Evolutionary conservation across 2,888 invertebrate species (phyloP), one percentile per base, ranked within the genome.

Genomic region (Zonitis immaculata): DNA sequence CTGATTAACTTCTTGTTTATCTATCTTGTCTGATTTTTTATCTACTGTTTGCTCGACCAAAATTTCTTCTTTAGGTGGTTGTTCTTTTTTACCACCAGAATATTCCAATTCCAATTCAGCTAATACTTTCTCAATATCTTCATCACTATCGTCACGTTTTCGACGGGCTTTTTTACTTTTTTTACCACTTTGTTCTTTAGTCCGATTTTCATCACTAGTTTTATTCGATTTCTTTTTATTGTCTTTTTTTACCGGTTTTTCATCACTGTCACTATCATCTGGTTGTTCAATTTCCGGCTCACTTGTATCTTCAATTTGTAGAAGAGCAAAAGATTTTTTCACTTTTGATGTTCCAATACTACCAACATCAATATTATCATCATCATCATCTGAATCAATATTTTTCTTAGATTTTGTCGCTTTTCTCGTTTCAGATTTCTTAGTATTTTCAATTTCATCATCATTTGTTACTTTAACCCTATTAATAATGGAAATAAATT

Each of bases 81-180:
- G 72, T 57, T 82, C 80, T 58, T 78, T 77, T 66, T 84, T 82
- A 1, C 79, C 78, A 14, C 86, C 89, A 46, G 86, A 79, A 76
- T 90, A 88, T 78, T 91, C 91, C 77, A 89, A 79, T 75, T 88
- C 87, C 58, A 92, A 76, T 76, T 92, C 91, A 9, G 91, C 91
- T 57, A 92, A 76, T 55, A 89, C 87, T 75, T 89, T 89, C 67
- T 92, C 91, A 55, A 92, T 77, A 71, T 91, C 91, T 57, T 89
- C 89, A 73, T 88, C 87, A 68, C 88, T 88, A 49, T 88, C 88
- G 65, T 86, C 84, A 61, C 84, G 85, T 77, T 87, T 89, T 68
- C 85, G 83, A 68, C 84, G 85, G 4, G 80, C 75, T 73, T 88
- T 88, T 69, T 88, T 89, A 3, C 84, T 82, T 72, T 89, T 88